These are phyloP conservation scores for Entomobrya proxima DNA, from an alignment of 2,888 invertebrate species.

Conservation along the genomic window DNA sequence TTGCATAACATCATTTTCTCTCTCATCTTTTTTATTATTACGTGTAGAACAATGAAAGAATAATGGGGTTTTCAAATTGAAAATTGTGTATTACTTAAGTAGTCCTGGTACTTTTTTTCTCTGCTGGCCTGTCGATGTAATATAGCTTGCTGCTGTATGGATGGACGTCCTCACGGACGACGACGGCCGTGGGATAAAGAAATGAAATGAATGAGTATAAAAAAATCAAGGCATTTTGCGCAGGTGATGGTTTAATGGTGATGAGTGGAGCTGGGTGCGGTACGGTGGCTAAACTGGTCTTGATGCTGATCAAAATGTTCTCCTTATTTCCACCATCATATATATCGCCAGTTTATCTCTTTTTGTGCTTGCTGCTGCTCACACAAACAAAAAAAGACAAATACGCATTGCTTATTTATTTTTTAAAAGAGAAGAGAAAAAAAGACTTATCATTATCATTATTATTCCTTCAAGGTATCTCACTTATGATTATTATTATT, in stretches of 20 bases:
- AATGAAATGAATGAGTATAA: conserved; percentile 64
- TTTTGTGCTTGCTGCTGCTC: no score
- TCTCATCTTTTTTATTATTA: conserved; percentile 31
- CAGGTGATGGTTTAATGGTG: conserved; percentile 70
- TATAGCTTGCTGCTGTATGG: background rate
- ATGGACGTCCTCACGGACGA: conserved; percentile 11
- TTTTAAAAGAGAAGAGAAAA: conserved; percentile 6
- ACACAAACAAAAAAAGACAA: conserved; percentile 34
- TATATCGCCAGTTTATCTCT: conserved; percentile 14
- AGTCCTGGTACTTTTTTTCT: conserved; percentile 17
- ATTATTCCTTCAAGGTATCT: conserved; percentile 45
- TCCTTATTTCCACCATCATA: conserved; percentile 39
- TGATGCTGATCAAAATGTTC: conserved; percentile 63
- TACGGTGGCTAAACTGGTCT: conserved; percentile 68
- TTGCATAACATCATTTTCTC: conserved; percentile 24
- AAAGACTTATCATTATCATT: conserved; percentile 31
- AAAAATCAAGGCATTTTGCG: conserved; percentile 62
- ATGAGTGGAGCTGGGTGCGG: conserved; percentile 71
- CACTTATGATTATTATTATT: conserved; percentile 30
- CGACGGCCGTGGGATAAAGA: conserved; percentile 64
- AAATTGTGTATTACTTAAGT: conserved; percentile 38
- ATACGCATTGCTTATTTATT: conserved; percentile 47
- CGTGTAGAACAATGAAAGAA: conserved; percentile 45
- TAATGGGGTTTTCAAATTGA: conserved; percentile 43
- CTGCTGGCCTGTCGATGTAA: no score